These are phyloP conservation scores for Callyntrura sp. DNA, from an alignment of 2,888 invertebrate genomes.

Conservation along the genomic window DNA sequence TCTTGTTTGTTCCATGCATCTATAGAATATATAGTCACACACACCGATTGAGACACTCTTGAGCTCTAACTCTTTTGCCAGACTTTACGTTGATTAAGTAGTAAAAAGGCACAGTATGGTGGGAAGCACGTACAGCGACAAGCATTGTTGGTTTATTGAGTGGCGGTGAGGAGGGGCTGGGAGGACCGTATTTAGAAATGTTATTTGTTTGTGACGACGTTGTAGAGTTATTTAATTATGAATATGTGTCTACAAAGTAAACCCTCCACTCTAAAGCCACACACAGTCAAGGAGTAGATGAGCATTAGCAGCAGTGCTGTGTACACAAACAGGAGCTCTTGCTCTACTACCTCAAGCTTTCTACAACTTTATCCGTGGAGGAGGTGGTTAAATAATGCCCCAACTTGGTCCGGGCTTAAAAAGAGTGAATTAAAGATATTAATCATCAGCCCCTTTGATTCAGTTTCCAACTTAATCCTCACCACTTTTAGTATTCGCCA, in stretches of 20 bases:
- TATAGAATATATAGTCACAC: no score
- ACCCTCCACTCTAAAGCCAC: no score
- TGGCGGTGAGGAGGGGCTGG: not conserved
- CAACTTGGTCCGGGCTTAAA: constrained; percentile 5
- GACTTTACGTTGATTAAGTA: constrained; percentile 34
- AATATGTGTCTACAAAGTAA: constrained; percentile 27
- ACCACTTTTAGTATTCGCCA: not conserved
- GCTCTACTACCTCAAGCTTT: no score
- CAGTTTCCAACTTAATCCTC: not conserved
- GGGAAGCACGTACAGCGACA: not conserved
- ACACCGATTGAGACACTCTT: not conserved
- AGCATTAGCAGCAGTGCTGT: not conserved
- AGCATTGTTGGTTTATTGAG: not conserved
- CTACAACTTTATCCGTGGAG: not conserved
- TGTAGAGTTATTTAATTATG: constrained; percentile 57
- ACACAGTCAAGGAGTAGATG: not conserved
- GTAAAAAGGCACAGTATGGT: not conserved
- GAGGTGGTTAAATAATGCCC: not conserved
- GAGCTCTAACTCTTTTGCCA: not conserved
- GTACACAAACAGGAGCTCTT: no score
- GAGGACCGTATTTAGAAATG: not conserved
- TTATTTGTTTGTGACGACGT: not conserved
- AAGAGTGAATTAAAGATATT: constrained; percentile 27
- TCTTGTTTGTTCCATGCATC: no score
- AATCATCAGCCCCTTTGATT: constrained; percentile 1